Percentiles rank a stretch among this genome's conserved stretches.
Evolutionary conservation across 2,113 vertebrate genomes (phyloP).

Genomic region (Gallinago jamesoni): DNA sequence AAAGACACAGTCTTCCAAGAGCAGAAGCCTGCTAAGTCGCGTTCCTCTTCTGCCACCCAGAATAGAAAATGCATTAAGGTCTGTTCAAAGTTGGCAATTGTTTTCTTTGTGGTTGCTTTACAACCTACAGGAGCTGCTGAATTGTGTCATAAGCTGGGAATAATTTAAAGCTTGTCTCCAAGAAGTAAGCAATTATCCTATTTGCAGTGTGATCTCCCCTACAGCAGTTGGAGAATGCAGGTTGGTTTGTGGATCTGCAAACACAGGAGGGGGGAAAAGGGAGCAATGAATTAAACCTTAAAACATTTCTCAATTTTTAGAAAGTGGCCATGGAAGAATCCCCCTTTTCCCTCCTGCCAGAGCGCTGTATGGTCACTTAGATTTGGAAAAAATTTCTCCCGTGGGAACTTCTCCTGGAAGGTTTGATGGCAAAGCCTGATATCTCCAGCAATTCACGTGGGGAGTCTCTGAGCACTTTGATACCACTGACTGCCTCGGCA

Average conservation of each 20-base stretch:
- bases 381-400: not conserved
- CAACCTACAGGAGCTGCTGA: not conserved
- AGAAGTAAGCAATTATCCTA: not conserved
- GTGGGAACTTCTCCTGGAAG: not conserved
- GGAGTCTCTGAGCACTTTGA: not conserved
- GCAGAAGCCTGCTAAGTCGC: not conserved
- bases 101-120: not conserved
- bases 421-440: not conserved
- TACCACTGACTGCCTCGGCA: accelerated
- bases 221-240: accelerated
- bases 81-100: not conserved
- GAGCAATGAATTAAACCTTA: not conserved
- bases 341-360: not conserved
- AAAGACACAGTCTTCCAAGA: not conserved
- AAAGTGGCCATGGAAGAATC: not conserved
- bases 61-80: not conserved
- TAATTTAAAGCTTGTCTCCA: not conserved
- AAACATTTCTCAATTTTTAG: not conserved
- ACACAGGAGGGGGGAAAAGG: no score
- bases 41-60: not conserved
- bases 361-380: not conserved
- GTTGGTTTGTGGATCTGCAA: not conserved
- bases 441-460: not conserved
- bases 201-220: not conserved
- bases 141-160: not conserved